Evolutionary conservation across 2,888 invertebrate species (phyloP), one percentile per base, ranked within the genome.

Genomic region (Ichneumoninae sp.): DNA sequence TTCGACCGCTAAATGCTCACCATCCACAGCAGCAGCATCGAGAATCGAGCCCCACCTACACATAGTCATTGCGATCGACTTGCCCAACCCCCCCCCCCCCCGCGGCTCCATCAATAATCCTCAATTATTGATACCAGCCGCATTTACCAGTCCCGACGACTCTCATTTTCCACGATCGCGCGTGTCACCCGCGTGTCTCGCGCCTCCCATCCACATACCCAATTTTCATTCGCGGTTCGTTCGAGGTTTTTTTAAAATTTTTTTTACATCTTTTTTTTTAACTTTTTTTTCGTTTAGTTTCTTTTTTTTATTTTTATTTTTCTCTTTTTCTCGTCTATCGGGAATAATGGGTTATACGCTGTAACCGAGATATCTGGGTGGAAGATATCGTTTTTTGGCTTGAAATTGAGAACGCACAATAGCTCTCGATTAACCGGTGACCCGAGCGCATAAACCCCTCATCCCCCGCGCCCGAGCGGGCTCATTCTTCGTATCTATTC

Each of bases 81-180:
- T 66, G 50, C 79, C 85, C 82, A 68, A 66, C 19, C 8, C 57
- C 44, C 65, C 69, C 68, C 26, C 8, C 68, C 44, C 65, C 69
- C 63, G 33, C 65, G 60, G 26, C 68, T 90, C 92, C 91, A 91
- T 89, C 88, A 83, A 90, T 89, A 89, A 89, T 91, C 91, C 92
- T 93, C 92, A 93, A 93, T 93, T 92, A 93, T 93, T 92, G 91
- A 93, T 93, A 92, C 91, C 91, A 89, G 88, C 89, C 89, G 89
- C 89, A 87, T 85, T 88, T 87, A 89, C 82, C 86, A 81, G 80
- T 83, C 77, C 66, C 79, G 47, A 66, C 79, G 74, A 81, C 82
- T 81, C 75, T 77, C 74, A 85, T 81, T 80, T 84, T 83, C 76
- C 82, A 75, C 77, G 60, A 65, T 73, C 70, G 77, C 69, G 63